A percentile compares a stretch with the other conserved stretches of the same genome.
Conservation (phyloP, 2,113 vertebrate species). For the Corydoras sp. region DNA sequence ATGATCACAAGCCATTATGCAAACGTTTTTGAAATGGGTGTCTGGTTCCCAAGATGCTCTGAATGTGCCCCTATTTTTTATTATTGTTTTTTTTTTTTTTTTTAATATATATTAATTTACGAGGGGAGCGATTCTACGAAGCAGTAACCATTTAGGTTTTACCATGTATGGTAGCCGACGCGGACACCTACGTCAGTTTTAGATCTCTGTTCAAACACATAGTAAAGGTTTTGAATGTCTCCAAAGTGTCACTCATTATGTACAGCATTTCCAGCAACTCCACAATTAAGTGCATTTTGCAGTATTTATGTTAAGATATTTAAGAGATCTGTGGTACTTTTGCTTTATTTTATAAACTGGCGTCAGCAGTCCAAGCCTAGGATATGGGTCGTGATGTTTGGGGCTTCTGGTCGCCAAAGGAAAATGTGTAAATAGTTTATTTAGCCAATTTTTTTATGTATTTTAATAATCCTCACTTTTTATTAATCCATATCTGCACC, state of each 20-base stretch:
- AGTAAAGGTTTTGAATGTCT: slow-evolving; percentile 67
- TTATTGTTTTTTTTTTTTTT: too few species aligned
- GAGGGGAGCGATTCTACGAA: too few species aligned
- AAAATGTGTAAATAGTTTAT: slow-evolving; percentile 16
- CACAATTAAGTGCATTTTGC: slow-evolving; percentile 65
- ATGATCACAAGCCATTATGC: too few species aligned
- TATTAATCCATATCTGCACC: slow-evolving; percentile 10
- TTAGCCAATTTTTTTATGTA: slow-evolving; percentile 3
- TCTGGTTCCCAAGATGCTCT: too few species aligned
- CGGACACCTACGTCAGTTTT: slow-evolving; percentile 70
- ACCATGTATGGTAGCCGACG: slow-evolving; percentile 68
- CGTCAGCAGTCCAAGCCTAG: slow-evolving; percentile 4
- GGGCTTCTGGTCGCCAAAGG: slow-evolving; percentile 23
- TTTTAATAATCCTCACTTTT: too few species aligned
- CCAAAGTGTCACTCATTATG: slow-evolving; percentile 58
- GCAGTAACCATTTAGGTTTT: slow-evolving; percentile 4
- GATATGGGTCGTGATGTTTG: neutral
- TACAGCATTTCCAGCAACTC: slow-evolving; percentile 58
- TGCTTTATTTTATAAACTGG: slow-evolving; percentile 32
- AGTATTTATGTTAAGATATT: slow-evolving; percentile 82
- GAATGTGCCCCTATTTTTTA: too few species aligned
- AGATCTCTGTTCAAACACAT: slow-evolving; percentile 64
- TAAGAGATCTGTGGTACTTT: slow-evolving; percentile 61
- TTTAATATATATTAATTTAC: too few species aligned
- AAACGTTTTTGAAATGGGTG: too few species aligned